Percentiles rank a stretch among this genome's conserved stretches.
phyloP scores from a whole-genome alignment of 2,113 vertebrate genomes.

The Thoracochromis brauschi region DNA sequence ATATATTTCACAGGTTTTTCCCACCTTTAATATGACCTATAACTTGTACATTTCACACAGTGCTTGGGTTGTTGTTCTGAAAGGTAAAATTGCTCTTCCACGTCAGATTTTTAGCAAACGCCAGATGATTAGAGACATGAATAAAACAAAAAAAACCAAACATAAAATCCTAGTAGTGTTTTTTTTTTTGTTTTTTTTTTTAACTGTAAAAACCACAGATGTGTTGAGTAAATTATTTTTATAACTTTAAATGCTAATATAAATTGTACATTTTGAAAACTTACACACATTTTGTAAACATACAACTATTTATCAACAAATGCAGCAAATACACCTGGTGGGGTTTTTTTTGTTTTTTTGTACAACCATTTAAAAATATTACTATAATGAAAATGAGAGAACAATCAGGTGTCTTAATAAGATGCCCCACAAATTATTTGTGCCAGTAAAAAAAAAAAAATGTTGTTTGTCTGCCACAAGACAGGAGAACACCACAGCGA shows the following conservation, averaged over 20 bases:
- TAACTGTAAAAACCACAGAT: not conserved
- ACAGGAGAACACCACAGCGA: not conserved
- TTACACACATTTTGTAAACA: not conserved
- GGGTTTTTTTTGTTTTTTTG: accelerated
- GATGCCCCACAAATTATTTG: not conserved
- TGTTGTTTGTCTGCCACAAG: not conserved
- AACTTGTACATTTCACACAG: not conserved
- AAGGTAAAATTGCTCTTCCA: not conserved
- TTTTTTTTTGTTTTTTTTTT: no score
- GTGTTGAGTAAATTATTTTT: not conserved
- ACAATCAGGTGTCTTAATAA: not conserved
- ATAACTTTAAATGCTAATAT: not conserved
- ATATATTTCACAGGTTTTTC: not conserved
- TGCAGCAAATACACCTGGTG: not conserved
- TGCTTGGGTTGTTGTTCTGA: not conserved
- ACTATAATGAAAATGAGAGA: not conserved
- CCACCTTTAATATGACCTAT: not conserved
- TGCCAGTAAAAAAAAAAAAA: not conserved
- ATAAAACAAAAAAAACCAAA: not conserved
- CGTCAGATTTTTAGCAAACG: not conserved
- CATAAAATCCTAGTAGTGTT: not conserved
- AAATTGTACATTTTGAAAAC: not conserved
- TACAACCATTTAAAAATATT: not conserved
- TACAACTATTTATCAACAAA: not conserved
- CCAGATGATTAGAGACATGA: not conserved